Conservation (phyloP, 2,888 invertebrate species). For the Drosophila ustulata region DNA sequence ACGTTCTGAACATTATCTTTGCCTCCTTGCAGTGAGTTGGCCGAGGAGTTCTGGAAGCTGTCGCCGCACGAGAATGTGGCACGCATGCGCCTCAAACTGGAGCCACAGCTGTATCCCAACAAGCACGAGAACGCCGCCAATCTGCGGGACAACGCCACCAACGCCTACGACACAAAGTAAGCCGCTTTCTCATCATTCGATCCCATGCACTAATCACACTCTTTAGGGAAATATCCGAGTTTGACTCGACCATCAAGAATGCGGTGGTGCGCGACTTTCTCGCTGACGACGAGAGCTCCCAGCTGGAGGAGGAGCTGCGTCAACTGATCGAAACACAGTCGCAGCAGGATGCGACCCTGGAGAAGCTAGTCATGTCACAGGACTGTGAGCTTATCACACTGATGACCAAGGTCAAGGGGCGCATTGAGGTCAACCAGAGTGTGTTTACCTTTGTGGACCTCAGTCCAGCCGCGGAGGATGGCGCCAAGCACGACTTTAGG, state of each 20-base stretch:
- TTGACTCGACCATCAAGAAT: constrained; percentile 85
- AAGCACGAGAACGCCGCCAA: constrained; percentile 87
- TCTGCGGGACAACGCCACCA: constrained; percentile 87
- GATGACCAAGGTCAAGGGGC: constrained; percentile 87
- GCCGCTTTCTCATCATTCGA: background rate
- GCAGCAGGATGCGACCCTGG: constrained; percentile 85
- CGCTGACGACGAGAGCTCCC: constrained; percentile 85
- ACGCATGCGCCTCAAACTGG: constrained; percentile 88
- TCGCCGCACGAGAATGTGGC: constrained; percentile 88
- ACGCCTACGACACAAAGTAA: constrained; percentile 83
- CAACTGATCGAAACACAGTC: constrained; percentile 84
- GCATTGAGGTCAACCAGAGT: constrained; percentile 87
- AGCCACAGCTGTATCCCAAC: constrained; percentile 87
- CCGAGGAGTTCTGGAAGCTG: constrained; percentile 87
- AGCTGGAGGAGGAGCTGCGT: constrained; percentile 85
- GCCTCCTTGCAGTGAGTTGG: constrained; percentile 75
- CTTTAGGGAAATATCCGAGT: constrained; percentile 83
- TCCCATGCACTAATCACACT: background rate
- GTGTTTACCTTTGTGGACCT: constrained; percentile 87
- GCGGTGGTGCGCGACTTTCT: constrained; percentile 85
- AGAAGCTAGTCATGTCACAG: constrained; percentile 87
- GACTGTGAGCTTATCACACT: constrained; percentile 88
- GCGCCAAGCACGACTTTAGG: constrained; percentile 86
- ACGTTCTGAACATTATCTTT: background rate
- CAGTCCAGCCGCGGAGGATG: constrained; percentile 86